phyloP scores from a whole-genome alignment of 2,113 vertebrate species.

The Otis tarda region DNA sequence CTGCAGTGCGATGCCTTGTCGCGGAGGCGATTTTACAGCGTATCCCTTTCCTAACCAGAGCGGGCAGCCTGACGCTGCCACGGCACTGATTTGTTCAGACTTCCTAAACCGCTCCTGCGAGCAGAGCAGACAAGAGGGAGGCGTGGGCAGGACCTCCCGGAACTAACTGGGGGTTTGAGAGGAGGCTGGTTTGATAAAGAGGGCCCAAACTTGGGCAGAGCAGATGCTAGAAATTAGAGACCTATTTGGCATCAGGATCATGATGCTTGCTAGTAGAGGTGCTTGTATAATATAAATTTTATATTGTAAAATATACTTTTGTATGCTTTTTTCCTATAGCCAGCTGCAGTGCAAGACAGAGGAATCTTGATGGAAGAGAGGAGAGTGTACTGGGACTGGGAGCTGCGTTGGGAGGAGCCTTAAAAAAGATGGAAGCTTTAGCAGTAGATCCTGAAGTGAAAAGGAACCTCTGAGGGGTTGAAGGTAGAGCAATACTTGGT shows the following conservation, averaged over 20 bases:
- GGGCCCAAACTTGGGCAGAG: not conserved
- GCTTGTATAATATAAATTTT: accelerated
- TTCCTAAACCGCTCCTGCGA: not conserved
- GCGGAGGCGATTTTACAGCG: not conserved
- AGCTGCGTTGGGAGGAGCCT: not conserved
- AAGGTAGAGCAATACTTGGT: not conserved
- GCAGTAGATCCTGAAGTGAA: not conserved
- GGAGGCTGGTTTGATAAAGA: not conserved
- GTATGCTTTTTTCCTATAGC: not conserved
- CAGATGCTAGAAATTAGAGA: not conserved
- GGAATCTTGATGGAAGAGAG: not conserved
- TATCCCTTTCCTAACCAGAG: not conserved
- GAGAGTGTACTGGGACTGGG: accelerated
- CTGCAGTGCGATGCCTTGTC: accelerated
- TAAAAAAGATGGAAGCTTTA: not conserved
- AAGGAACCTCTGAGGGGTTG: not conserved
- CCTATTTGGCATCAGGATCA: not conserved
- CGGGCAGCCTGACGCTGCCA: not conserved
- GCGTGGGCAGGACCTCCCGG: not conserved
- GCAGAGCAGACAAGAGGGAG: not conserved
- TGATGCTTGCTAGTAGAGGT: not conserved
- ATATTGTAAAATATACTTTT: not conserved
- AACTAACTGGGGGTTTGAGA: not conserved
- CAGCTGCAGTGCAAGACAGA: accelerated
- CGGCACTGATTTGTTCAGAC: not conserved